phyloP scores from a whole-genome alignment of 2,113 vertebrate genomes.

The Pteruthius melanotis region DNA sequence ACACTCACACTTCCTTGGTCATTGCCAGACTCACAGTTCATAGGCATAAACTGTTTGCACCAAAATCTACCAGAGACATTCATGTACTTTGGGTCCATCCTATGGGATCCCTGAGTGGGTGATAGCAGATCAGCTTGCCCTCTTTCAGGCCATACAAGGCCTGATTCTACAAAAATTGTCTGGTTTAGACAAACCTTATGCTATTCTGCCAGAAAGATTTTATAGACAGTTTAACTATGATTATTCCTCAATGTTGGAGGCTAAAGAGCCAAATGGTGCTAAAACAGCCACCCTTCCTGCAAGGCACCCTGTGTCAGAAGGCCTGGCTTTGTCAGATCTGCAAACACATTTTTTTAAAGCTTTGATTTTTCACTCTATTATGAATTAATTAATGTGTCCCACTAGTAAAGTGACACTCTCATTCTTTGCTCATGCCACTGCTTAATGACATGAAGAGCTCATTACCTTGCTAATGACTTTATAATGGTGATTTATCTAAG shows the following conservation, averaged over 20 bases:
- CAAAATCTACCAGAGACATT: neutral
- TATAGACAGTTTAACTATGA: neutral
- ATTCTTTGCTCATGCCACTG: neutral
- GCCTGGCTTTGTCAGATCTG: neutral
- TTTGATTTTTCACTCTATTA: slow-evolving; percentile 3
- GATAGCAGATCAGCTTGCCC: neutral
- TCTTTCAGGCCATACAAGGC: neutral
- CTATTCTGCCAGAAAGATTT: neutral
- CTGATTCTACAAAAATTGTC: neutral
- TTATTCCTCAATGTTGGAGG: neutral
- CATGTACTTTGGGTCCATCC: neutral
- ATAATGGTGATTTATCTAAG: slow-evolving; percentile 37
- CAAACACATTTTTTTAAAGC: neutral
- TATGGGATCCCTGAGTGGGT: neutral
- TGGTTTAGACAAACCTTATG: neutral
- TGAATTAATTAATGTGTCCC: slow-evolving; percentile 12
- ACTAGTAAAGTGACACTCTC: neutral
- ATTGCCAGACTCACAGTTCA: neutral
- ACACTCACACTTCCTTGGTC: neutral
- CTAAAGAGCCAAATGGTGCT: neutral
- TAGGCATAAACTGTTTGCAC: neutral
- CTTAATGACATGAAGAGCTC: slow-evolving; percentile 41
- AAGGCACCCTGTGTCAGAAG: neutral
- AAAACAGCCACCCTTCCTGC: neutral
- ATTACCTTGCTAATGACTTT: slow-evolving; percentile 52